Base-by-base conservation (phyloP, 2,888 invertebrate species). In the Meliscaeva auricollis region DNA sequence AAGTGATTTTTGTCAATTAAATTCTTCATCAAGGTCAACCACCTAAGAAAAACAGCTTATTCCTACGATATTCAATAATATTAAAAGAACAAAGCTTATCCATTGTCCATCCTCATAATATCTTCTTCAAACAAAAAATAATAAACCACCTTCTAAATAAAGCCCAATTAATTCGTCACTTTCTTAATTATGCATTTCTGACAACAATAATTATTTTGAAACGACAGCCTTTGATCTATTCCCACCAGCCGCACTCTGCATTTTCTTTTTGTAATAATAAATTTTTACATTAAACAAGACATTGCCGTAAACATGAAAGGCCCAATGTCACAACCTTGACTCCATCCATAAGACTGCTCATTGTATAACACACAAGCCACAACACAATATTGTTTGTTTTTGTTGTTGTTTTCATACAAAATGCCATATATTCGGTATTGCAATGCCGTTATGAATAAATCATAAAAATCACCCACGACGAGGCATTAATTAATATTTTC, bases 141-240 rank as follows among this genome's bases (percentile, higher is more conserved):
- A 20, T 30, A 48, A 52, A 15, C 38, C 62, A 69, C 60, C 46
- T 64, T 73, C 58, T 54, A 78, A 82, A 73, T 73, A 15, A 50
- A 64, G 54, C 44, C 48, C 68, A 48, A 68, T 83, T 78, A 56
- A 74, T 54, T 44, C 52, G 44, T 72, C 60, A 74, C 46, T 44
- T 41, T 20, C 8, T 35, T 69, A 68, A 69, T 56, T 50, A 58
- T 44, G 26, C 48, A 69, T 77, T 52, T 66, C 17, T 60, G 60
- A 35, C 66, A 68, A 46, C 35, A 32, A 22, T 17, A 32, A 22
- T 22, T 32, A 38, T 41, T 17, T 15, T 9, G 35, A 50, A 22
- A 30, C 64, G 17, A 30, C 30, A 35, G 11, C 15, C 52, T 69
- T 81, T 81, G 76, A 81, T 81, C 75, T 81, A 64, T 76, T 62